Conservation (phyloP, 2,113 vertebrate genomes). For the Carassius gibelio region DNA sequence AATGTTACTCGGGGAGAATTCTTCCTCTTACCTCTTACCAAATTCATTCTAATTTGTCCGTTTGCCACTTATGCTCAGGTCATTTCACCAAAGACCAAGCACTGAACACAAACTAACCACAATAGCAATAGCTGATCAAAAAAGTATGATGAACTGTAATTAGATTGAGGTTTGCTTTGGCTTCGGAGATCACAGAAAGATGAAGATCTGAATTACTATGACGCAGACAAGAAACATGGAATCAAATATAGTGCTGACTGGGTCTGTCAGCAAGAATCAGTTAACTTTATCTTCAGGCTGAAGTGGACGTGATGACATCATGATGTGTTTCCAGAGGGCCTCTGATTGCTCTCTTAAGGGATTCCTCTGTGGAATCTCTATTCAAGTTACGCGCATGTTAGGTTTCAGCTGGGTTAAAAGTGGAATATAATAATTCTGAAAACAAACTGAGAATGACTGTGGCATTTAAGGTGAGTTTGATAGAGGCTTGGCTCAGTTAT, state of each 20-base stretch:
- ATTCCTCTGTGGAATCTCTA: background rate
- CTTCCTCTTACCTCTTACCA: background rate
- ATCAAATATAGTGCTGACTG: constrained; percentile 55
- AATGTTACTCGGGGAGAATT: background rate
- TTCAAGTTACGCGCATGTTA: background rate
- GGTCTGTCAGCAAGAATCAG: constrained; percentile 65
- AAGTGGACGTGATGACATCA: constrained; percentile 53
- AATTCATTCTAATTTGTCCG: background rate
- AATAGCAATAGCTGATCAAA: background rate
- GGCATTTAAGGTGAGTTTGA: background rate
- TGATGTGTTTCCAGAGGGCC: constrained; percentile 25
- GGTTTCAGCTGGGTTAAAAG: background rate
- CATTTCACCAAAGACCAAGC: background rate
- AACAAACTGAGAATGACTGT: background rate
- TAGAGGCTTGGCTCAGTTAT: background rate
- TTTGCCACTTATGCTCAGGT: background rate
- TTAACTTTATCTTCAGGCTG: constrained; percentile 58
- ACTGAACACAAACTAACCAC: background rate
- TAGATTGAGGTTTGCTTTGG: background rate
- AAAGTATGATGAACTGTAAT: background rate
- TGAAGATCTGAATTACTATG: constrained; percentile 25
- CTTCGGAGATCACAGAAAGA: background rate
- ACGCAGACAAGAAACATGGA: background rate
- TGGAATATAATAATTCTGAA: background rate
- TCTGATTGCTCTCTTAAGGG: background rate